phyloP scores from a whole-genome alignment of 1,140 invertebrate species.

The Sogatella furcifera region DNA sequence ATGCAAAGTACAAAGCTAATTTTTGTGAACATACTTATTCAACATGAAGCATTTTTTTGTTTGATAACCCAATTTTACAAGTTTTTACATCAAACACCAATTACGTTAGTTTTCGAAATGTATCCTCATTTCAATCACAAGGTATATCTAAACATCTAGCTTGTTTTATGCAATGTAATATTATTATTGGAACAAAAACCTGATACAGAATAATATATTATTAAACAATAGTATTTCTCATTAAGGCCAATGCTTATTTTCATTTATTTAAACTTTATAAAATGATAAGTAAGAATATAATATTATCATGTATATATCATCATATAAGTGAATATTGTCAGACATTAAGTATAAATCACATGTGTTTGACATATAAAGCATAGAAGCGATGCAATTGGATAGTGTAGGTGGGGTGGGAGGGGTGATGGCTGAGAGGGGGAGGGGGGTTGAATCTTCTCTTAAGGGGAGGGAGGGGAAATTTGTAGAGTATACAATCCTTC shows the following conservation, averaged over 20 bases:
- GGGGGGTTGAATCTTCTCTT: background rate
- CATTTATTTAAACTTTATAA: slow-evolving; percentile 11
- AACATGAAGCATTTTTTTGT: too few relatives aligned
- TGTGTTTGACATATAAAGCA: slow-evolving; percentile 9
- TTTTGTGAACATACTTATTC: too few relatives aligned
- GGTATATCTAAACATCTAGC: too few relatives aligned
- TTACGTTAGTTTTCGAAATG: too few relatives aligned
- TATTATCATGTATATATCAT: slow-evolving; percentile 13
- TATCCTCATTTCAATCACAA: too few relatives aligned
- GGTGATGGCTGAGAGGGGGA: background rate
- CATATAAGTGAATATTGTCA: slow-evolving; percentile 13
- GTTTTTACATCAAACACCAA: too few relatives aligned
- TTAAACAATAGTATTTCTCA: too few relatives aligned
- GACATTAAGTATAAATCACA: slow-evolving; percentile 7
- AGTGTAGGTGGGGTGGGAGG: background rate
- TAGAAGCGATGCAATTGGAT: slow-evolving; percentile 5
- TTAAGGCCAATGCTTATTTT: slow-evolving; percentile 16
- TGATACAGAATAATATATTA: too few relatives aligned
- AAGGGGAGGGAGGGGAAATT: background rate
- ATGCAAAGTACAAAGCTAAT: too few relatives aligned
- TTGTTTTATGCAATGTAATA: too few relatives aligned
- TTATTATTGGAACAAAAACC: too few relatives aligned
- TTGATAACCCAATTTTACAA: too few relatives aligned
- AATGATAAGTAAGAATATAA: slow-evolving; percentile 8
- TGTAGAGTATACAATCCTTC: background rate